phyloP scores from a whole-genome alignment of 2,888 invertebrate genomes.

The Bhutanitis thaidina region DNA sequence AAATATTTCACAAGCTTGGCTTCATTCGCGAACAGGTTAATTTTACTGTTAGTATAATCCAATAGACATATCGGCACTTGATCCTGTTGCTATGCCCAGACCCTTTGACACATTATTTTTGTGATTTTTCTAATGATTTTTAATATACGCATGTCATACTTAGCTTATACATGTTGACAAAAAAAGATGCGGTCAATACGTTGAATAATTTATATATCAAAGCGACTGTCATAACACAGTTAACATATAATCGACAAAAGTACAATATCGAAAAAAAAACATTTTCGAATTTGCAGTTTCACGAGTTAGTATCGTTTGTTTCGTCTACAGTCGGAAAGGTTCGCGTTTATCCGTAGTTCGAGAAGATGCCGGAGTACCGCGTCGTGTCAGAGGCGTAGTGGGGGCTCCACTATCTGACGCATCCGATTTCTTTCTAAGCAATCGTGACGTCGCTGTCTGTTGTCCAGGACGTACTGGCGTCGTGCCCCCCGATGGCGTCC shows the following conservation, averaged over 20 bases:
- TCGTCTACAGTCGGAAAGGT: constrained; percentile 86
- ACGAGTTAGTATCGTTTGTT: constrained; percentile 18
- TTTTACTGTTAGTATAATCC: constrained; percentile 61
- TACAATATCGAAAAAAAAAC: constrained; percentile 19
- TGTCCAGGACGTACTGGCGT: constrained; percentile 84
- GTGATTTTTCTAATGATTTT: constrained; percentile 26
- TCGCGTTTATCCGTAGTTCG: constrained; percentile 80
- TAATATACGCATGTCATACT: constrained; percentile 33
- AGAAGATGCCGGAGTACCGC: constrained; percentile 62
- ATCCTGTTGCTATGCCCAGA: constrained; percentile 47
- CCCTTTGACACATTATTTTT: constrained; percentile 37
- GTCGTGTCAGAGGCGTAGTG: constrained; percentile 58
- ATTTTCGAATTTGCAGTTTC: constrained; percentile 23
- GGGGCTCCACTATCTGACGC: constrained; percentile 83
- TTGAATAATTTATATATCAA: constrained; percentile 32
- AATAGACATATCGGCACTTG: constrained; percentile 50
- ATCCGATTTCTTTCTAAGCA: constrained; percentile 84
- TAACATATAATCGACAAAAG: constrained; percentile 14
- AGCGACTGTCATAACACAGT: constrained; percentile 47
- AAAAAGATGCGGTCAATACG: constrained; percentile 26
- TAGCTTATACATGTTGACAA: constrained; percentile 32
- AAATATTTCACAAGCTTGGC: constrained; percentile 68
- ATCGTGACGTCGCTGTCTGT: constrained; percentile 81
- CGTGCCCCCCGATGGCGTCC: constrained; percentile 88
- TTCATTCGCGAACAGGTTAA: constrained; percentile 72